Evolutionary conservation across 2,888 invertebrate genomes (phyloP).

Genomic region (Chironomus tentans): DNA sequence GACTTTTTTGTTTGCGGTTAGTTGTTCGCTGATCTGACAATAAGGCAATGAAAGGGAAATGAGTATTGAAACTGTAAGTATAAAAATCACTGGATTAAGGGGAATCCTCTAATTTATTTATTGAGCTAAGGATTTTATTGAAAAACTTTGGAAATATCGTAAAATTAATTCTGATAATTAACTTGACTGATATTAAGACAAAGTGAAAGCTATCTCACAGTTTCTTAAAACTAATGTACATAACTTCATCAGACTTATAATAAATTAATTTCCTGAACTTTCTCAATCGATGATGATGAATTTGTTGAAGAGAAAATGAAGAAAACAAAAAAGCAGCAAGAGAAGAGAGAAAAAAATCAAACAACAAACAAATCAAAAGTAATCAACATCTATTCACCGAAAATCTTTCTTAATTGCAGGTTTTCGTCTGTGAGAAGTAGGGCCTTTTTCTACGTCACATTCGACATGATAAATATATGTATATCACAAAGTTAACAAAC

Average conservation of each 20-base stretch:
- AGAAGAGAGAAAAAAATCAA: neutral
- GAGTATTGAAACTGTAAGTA: no score
- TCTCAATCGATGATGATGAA: neutral
- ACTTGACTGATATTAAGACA: no score
- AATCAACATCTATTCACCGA: neutral
- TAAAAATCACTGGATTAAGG: no score
- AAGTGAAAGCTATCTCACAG: no score
- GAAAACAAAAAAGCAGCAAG: neutral
- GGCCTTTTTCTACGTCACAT: neutral
- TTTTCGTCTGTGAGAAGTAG: neutral
- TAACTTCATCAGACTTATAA: neutral
- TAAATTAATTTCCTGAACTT: neutral
- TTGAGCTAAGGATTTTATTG: no score
- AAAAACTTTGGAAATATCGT: no score
- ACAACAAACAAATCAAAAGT: neutral
- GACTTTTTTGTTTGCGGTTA: no score
- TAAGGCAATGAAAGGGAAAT: no score
- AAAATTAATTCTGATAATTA: no score
- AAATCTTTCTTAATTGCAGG: neutral
- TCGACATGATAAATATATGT: neutral
- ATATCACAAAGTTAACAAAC: neutral
- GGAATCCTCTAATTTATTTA: no score
- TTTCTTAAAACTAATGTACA: no score
- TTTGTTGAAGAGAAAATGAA: neutral
- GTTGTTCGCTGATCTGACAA: no score